Evolutionary conservation across 1,140 invertebrate species (phyloP).

Genomic region (Thereuonema tuberculata): DNA sequence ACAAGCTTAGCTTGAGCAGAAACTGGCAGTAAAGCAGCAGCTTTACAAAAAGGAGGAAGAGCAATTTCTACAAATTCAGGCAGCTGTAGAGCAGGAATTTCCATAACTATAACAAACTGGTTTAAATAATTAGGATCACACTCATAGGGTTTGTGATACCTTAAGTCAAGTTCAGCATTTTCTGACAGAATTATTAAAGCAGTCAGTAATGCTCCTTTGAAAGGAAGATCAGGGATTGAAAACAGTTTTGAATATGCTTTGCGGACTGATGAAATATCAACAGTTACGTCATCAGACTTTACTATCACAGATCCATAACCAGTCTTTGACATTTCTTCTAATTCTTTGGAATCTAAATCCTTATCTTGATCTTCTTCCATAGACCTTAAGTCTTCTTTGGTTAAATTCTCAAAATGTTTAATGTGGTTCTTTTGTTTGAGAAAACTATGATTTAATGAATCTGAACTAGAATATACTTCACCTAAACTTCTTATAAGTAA

Average conservation of each 20-base stretch:
- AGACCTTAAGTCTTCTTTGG: conserved; percentile 49
- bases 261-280: conserved; percentile 41
- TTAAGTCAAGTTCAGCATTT: conserved; percentile 55
- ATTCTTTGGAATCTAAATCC: conserved; percentile 52
- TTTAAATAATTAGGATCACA: conserved; percentile 44
- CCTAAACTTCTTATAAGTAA: conserved; percentile 50
- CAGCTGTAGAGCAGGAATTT: conserved; percentile 64
- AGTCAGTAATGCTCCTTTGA: conserved; percentile 60
- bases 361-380: conserved; percentile 68
- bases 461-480: conserved; percentile 53
- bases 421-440: conserved; percentile 28
- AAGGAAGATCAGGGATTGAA: conserved; percentile 37
- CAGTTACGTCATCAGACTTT: conserved; percentile 22
- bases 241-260: conserved; percentile 46
- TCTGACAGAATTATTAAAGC: conserved; percentile 57
- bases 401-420: conserved; percentile 35
- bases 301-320: background rate
- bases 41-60: conserved; percentile 64
- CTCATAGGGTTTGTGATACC: conserved; percentile 39
- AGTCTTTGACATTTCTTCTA: conserved; percentile 11
- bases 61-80: conserved; percentile 69
- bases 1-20: conserved; percentile 66
- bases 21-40: conserved; percentile 52
- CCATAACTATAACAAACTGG: conserved; percentile 73
- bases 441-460: conserved; percentile 54